A percentile compares a stretch with the other conserved stretches of the same genome.
Conservation (phyloP, 2,888 invertebrate species). For the Antheraea assamensis region DNA sequence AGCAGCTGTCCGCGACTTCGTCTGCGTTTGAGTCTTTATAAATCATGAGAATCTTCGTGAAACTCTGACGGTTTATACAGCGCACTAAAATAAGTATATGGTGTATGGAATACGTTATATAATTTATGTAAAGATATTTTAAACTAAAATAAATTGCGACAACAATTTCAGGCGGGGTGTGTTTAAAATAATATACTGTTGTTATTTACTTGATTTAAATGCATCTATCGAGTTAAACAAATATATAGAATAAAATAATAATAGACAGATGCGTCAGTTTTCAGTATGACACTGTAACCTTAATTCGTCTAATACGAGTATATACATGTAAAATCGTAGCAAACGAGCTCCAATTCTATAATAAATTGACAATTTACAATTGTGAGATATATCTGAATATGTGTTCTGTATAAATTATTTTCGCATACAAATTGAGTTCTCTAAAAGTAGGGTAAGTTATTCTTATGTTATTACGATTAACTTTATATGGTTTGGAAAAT, state of each 20-base stretch:
- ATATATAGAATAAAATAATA: background rate
- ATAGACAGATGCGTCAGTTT: background rate
- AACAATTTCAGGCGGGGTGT: too few species aligned
- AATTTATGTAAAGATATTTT: too few species aligned
- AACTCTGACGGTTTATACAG: too few species aligned
- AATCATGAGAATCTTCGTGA: too few species aligned
- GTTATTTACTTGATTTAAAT: background rate
- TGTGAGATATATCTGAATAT: background rate
- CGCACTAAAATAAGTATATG: too few species aligned
- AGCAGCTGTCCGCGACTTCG: too few species aligned
- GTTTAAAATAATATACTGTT: too few species aligned
- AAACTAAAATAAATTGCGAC: too few species aligned
- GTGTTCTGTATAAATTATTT: background rate
- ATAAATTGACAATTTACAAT: background rate
- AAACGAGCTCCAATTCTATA: background rate
- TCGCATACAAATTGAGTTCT: background rate
- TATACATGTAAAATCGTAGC: background rate
- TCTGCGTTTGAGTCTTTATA: too few species aligned
- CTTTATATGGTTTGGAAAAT: background rate
- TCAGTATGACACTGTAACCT: background rate
- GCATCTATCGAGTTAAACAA: background rate
- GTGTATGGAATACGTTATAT: too few species aligned
- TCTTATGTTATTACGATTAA: background rate
- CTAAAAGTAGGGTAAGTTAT: background rate
- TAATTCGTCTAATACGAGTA: background rate